These are phyloP conservation scores for Palloptera scutellata DNA, from an alignment of 2,888 invertebrate genomes.

Conservation along the genomic window DNA sequence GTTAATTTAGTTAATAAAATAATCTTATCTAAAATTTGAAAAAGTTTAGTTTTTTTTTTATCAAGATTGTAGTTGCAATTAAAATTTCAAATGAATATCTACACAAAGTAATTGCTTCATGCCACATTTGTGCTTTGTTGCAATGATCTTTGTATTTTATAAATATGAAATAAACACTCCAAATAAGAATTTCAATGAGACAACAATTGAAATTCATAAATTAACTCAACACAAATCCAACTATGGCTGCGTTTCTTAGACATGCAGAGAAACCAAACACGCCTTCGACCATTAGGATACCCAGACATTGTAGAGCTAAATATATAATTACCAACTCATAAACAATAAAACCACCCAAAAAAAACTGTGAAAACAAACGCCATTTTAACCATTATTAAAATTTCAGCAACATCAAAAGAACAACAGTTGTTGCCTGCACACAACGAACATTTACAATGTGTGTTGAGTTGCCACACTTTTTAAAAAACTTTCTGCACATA, in stretches of 20 bases:
- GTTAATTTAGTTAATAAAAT: too few species aligned
- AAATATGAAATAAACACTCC: too few species aligned
- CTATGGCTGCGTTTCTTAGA: too few species aligned
- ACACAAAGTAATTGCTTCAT: too few species aligned
- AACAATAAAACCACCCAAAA: not conserved
- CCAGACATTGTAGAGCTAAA: too few species aligned
- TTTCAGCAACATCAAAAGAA: not conserved
- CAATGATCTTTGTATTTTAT: not conserved
- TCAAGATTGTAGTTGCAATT: too few species aligned
- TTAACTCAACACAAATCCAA: not conserved
- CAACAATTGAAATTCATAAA: constrained; percentile 1
- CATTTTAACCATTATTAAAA: constrained; percentile 30
- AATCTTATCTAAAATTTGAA: too few species aligned
- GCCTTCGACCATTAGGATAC: too few species aligned
- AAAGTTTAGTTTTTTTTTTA: too few species aligned
- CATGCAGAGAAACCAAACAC: too few species aligned
- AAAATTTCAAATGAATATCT: too few species aligned
- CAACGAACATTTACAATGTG: not conserved
- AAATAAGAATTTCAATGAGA: not conserved
- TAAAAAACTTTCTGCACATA: not conserved
- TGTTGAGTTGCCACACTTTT: not conserved
- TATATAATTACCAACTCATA: constrained; percentile 30
- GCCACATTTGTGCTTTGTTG: not conserved
- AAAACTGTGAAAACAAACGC: constrained; percentile 29
- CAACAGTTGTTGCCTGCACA: not conserved